These are phyloP conservation scores for Salvelinus fontinalis DNA, from an alignment of 2,113 vertebrate species.

Conservation along the genomic window DNA sequence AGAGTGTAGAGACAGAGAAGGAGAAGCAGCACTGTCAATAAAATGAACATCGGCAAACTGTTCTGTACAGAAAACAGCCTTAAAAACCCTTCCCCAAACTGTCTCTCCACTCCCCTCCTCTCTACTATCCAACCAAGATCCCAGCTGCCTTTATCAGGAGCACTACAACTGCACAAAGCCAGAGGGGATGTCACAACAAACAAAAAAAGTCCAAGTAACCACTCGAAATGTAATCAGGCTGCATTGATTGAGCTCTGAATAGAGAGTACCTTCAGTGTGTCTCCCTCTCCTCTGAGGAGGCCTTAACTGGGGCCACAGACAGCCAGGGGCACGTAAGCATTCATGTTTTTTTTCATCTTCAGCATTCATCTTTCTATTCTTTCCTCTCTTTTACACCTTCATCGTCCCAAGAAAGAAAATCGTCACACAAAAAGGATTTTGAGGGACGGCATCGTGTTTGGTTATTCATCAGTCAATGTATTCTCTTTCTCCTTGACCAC, in stretches of 20 bases:
- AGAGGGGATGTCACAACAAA: conserved; percentile 82
- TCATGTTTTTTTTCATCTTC: no score
- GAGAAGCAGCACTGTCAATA: conserved; percentile 25
- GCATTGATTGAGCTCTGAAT: conserved; percentile 92
- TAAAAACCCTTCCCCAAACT: conserved; percentile 84
- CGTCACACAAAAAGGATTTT: background rate
- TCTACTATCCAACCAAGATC: conserved; percentile 82
- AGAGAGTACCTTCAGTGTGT: conserved; percentile 35
- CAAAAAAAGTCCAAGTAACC: conserved; percentile 73
- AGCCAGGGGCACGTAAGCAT: no score
- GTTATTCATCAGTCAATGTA: no score
- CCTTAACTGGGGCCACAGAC: background rate
- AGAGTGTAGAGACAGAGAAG: conserved; percentile 12
- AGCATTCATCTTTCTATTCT: background rate
- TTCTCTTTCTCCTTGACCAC: no score
- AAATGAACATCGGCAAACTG: conserved; percentile 12
- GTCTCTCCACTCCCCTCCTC: conserved; percentile 49
- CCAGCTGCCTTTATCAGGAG: conserved; percentile 89
- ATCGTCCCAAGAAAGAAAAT: background rate
- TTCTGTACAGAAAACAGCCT: conserved; percentile 67
- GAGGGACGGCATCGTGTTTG: background rate
- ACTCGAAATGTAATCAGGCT: conserved; percentile 91
- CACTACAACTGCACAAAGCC: conserved; percentile 90
- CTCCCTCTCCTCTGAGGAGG: background rate
- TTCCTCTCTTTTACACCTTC: background rate